A percentile compares a stretch with the other conserved stretches of the same genome.
Conservation (phyloP, 2,113 vertebrate species). For the Phylloscopus trochiloides region DNA sequence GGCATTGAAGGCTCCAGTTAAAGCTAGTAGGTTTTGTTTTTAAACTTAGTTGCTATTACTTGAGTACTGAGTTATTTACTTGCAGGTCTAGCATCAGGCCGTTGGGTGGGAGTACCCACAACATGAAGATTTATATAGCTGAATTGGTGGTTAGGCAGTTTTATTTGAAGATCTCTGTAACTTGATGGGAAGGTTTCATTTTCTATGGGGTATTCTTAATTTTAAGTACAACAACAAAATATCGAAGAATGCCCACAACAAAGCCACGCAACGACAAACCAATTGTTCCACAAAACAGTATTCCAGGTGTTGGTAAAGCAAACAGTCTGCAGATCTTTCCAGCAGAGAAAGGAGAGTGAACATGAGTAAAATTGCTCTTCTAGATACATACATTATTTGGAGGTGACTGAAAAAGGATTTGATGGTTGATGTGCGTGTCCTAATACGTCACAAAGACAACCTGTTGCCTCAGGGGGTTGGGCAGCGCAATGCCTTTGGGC, state of each 20-base stretch:
- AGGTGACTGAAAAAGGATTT: not conserved
- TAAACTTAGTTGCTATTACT: not conserved
- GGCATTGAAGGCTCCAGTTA: not conserved
- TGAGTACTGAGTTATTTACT: conserved; percentile 20
- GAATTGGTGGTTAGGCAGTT: not conserved
- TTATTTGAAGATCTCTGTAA: not conserved
- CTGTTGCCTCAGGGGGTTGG: not conserved
- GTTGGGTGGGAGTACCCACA: not conserved
- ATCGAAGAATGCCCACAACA: not conserved
- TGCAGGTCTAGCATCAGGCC: not conserved
- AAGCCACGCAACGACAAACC: not conserved
- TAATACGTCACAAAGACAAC: accelerated
- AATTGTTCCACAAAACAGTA: not conserved
- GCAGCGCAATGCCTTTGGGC: not conserved
- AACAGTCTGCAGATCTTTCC: not conserved
- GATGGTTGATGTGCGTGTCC: not conserved
- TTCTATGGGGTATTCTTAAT: not conserved
- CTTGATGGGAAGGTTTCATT: not conserved
- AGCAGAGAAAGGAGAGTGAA: not conserved
- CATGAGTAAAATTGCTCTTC: not conserved
- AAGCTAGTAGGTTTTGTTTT: not conserved
- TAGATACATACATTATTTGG: not conserved
- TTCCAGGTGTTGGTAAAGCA: not conserved
- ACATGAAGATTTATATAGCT: not conserved
- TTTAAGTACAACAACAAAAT: not conserved